These are phyloP conservation scores for Girardia tigrina DNA, from an alignment of 2,888 invertebrate species.

Conservation along the genomic window DNA sequence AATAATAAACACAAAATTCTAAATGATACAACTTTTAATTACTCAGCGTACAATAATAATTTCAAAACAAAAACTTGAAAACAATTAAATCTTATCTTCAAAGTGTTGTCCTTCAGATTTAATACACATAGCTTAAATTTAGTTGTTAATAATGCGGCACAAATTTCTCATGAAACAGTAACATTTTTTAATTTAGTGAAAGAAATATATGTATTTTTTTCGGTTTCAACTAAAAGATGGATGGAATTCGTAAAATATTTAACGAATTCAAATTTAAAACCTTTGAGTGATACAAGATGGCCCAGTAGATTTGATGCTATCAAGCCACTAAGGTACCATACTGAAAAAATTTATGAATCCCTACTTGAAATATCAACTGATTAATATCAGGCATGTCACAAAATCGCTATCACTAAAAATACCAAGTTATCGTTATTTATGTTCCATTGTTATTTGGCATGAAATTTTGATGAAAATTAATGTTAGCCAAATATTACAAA, in stretches of 20 bases:
- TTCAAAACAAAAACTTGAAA: too few relatives aligned
- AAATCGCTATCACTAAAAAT: neutral
- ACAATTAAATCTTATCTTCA: too few relatives aligned
- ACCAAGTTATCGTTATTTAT: constrained; percentile 13
- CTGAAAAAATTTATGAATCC: constrained; percentile 12
- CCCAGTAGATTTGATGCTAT: neutral
- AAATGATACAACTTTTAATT: too few relatives aligned
- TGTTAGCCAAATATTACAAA: constrained; percentile 14
- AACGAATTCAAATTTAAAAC: constrained; percentile 15
- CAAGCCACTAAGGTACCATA: constrained; percentile 16
- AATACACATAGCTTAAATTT: constrained; percentile 23
- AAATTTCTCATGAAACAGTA: constrained; percentile 14
- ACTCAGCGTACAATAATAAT: too few relatives aligned
- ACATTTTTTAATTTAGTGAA: neutral
- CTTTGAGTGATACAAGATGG: neutral
- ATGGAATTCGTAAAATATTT: neutral
- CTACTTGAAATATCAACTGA: constrained; percentile 19
- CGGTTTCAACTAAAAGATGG: neutral
- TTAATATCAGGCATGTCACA: neutral
- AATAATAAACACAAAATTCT: too few relatives aligned
- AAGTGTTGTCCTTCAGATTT: too few relatives aligned
- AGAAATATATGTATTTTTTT: constrained; percentile 23
- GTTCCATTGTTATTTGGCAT: neutral
- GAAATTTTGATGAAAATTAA: constrained; percentile 11
- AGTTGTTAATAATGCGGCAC: constrained; percentile 16